Evolutionary conservation across 2,888 invertebrate genomes (phyloP).

Genomic region (Cryptus viduatorius): DNA sequence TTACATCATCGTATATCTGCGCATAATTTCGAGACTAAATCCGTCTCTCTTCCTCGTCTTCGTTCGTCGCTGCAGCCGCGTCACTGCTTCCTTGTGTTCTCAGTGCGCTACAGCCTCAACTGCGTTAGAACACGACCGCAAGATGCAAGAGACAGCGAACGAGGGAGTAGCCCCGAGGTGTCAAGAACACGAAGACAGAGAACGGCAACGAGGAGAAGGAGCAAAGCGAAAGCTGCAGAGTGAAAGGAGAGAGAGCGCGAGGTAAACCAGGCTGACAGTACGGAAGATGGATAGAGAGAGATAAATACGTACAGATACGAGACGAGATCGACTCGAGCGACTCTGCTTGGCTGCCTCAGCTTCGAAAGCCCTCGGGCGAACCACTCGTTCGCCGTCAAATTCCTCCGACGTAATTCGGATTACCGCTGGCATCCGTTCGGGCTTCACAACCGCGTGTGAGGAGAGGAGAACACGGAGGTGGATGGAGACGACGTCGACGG

Average conservation of each 20-base stretch:
- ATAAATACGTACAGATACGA: conserved; percentile 34
- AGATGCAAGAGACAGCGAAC: conserved; percentile 46
- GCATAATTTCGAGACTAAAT: conserved; percentile 7
- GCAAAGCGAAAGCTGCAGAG: background rate
- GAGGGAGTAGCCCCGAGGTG: conserved; percentile 50
- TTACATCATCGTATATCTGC: background rate
- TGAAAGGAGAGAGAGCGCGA: background rate
- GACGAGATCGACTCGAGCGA: conserved; percentile 58
- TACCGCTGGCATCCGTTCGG: conserved; percentile 62
- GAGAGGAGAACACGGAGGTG: background rate
- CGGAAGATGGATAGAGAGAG: conserved; percentile 50
- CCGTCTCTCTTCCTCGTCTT: conserved; percentile 5
- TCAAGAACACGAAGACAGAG: conserved; percentile 53
- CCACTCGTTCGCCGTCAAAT: conserved; percentile 68
- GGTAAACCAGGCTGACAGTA: background rate
- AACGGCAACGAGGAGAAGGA: background rate
- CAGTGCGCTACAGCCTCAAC: background rate
- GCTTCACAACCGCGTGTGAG: conserved; percentile 1
- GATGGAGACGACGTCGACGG: conserved; percentile 32
- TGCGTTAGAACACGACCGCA: conserved; percentile 29
- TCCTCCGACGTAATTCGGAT: conserved; percentile 69
- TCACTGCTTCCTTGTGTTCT: conserved; percentile 9
- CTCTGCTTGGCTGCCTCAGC: conserved; percentile 46
- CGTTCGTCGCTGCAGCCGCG: background rate
- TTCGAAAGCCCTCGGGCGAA: conserved; percentile 65